Base-by-base conservation (phyloP, 2,888 invertebrate genomes). In the Clepsis dumicolana region DNA sequence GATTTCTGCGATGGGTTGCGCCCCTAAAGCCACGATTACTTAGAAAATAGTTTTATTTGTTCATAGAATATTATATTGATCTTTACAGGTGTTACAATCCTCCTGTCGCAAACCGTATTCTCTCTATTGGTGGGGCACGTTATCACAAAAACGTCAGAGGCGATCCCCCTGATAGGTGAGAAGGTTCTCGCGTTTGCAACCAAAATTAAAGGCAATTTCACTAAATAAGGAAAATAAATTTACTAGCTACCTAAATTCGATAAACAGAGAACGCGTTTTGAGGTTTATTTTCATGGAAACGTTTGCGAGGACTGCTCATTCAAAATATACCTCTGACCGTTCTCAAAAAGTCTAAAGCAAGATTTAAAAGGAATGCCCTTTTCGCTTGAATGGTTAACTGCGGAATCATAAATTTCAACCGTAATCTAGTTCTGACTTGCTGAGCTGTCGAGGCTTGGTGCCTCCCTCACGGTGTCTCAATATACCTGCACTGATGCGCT, bases 51-150 rank as follows among this genome's bases (percentile, higher is more conserved):
- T 80, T 83, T 86, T 84, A 75, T 84, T 89, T 87, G 48, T 85
- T 87, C 81, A 90, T 87, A 87, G 90, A 84, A 79, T 80, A 78
- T 81, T 82, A 95, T 94, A 94, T 92, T 91, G 83, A 90, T 95
- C 95, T 96, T 97, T 97, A 93, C 98, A 99, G 98, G 98, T 96
- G 98, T 99, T 94, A 99, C 98, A 94, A 98, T 99, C 94, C 97
- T 99, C 94, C 97, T 99, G 95, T 99, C 99, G 88, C 97, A 99
- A 96, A 99, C 98, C 94, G 99, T 99, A 95, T 99, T 99, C 96
- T 97, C 99, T 94, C 96, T 99, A 95, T 97, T 99, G 97, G 98
- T 99, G 95, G 98, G 98, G 92, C 98, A 99, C 95, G 98, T 98
- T 94, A 98, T 99, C 95, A 99, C 99, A 94, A 98, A 98, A 95